Evolutionary conservation across 1,140 invertebrate genomes (phyloP), one percentile per base, ranked within the genome.

Genomic region (Cyrtorhinus lividipennis): DNA sequence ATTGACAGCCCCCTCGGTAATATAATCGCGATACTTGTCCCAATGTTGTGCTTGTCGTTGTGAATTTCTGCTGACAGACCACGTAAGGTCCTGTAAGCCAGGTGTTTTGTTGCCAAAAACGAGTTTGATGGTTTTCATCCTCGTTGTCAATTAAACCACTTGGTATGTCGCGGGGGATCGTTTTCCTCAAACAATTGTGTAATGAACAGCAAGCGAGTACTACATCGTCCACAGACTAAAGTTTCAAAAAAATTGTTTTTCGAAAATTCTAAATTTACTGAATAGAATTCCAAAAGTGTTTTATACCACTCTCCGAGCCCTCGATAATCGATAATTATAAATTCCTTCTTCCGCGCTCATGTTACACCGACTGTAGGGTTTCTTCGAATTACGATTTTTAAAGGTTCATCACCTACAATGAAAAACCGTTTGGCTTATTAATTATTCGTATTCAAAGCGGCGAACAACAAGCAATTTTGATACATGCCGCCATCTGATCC

Each of bases 331-430:
- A 48, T 70, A 67, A 66, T 75, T 75, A 56, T 71, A 75, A 23
- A 69, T 70, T 61, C 66, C 13, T 67, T 75, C 57, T 62, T 61
- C 58, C 59, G 66, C 61, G 56, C 27, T 62, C 58, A 69, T 61
- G 45, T 69, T 64, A 44, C 69, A 67, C 38, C 67, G 68, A 23
- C 66, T 64, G 68, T 68, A 78, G 62, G 76, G 75, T 66, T 76
- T 75, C 72, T 77, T 70, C 44, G 78, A 61, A 63, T 74, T 66
- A 58, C 65, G 38, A 78, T 60, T 27, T 75, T 66, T 69, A 80
- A 81, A 46, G 74, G 75, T 57, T 77, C 73, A 70, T 79, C 76
- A 13, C 70, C 77, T 24, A 79, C 67, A 68, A 80, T 70, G 18
- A 73, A 45, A 61, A 38, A 57, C 66, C 64, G 38, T 66, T 45